Base-by-base conservation (phyloP, 2,113 vertebrate species). In the Dryoscopus gambensis region DNA sequence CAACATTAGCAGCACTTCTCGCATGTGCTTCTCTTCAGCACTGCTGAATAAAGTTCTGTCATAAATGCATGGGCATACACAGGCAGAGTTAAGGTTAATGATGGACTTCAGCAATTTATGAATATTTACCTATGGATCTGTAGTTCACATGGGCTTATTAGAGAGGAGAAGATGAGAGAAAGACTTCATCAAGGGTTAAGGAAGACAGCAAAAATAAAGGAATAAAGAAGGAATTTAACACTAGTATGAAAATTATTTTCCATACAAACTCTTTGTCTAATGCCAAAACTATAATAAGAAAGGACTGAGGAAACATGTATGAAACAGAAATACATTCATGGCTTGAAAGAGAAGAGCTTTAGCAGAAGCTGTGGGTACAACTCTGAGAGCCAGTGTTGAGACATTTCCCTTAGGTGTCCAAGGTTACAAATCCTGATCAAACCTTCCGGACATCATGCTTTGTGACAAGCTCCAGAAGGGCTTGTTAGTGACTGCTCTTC, bases 41-140 rank as follows among this genome's bases (percentile, higher is more conserved):
- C 52, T 77, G 60, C 56, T 60, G 76, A 60, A 77, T 83, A 67
- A 91, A 86, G 30, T 87, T 84, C 62, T 93, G 86, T 89, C 93
- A 91, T 93, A 89, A 91, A 95, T 90, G 81, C 93, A 69, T 1
- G 57, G 57, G 62, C 80, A 93, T 79, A 76, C 52, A 20, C 49
- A 89, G 70, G 53, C 57, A 89, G 71, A 94, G 44, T 84, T 93
- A 78, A 94, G 93, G 93, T 89, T 96, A 96, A 94, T 71, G 73
- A 94, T 7, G 53, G 91, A 68, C 60, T 89, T 92, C 62, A 62
- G 65, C 52, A 93, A 84, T 91, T 91, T 89, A 71, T 94, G 81
- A 79, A 56, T 95, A 93, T 96, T 96, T 89, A 78, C 84, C 53
- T 76, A 46, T 28, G 62, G 40, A 78, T 89, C 35, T 74, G 15